Evolutionary conservation across 2,888 invertebrate genomes (phyloP), one percentile per base, ranked within the genome.

Genomic region (Barypeithes pellucidus): DNA sequence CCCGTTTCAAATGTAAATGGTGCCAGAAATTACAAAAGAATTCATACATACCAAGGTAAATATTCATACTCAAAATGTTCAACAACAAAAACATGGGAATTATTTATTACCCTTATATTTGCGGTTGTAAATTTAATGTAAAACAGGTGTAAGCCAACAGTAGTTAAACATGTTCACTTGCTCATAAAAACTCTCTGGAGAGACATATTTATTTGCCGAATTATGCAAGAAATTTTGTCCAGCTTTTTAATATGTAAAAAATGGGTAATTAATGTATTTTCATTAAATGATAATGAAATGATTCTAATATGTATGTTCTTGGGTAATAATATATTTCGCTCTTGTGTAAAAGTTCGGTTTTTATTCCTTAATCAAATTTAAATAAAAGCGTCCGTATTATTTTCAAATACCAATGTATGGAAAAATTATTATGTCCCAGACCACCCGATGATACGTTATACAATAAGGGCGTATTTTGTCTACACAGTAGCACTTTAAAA

Each of bases 61-160:
- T 70, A 65, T 70, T 70, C 65, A 70, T 70, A 59, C 59, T 36
- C 54, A 36, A 70, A 65, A 70, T 57, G 43, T 65, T 41, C 63
- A 54, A 43, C 54, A 33, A 70, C 65, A 62, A 57, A 65, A 63
- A 65, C 70, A 65, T 63, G 63, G 57, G 65, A 63, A 70, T 70
- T 70, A 65, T 70, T 62, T 70, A 70, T 70, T 65, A 62, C 63
- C 57, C 70, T 57, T 57, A 57, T 70, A 69, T 70, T 63, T 70
- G 70, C 59, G 59, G 70, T 41, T 45, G 65, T 65, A 65, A 70
- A 70, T 70, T 70, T 65, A 70, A 70, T 70, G 63, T 70, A 70
- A 70, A 70, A 70, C 63, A 70, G 63, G 70, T 70, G 65, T 70
- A 70, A 65, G 54, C 65, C 57, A 52, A 59, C 65, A 65, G 65